Base-by-base conservation (phyloP, 2,113 vertebrate genomes). In the Menidia beryllina region DNA sequence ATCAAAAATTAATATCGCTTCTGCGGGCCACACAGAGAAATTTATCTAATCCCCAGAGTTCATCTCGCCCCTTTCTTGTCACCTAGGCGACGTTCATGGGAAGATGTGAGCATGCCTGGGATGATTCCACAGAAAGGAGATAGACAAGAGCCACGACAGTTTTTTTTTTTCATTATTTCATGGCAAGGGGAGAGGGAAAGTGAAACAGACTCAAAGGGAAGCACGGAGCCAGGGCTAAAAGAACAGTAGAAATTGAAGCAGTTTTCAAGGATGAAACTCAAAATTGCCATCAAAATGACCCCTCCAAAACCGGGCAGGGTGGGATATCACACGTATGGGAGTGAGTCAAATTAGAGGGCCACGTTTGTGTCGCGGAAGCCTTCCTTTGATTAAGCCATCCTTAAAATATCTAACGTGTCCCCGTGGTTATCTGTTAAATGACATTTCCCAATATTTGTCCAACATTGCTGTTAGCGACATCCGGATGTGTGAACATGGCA, bases 1-100 rank as follows among this genome's bases (percentile, higher is more conserved):
- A 92, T 93, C 82, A 92, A 93, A 93, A 87, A 93, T 92, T 89
- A 72, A 93, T 92, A 78, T 38, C 20, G 59, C 77, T 79, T 90
- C 83, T 20, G 47, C 53, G 62, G 90, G 85, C 88, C 88, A 81
- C 75, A 88, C 69, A 41, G 76, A 84, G 88, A 92, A 89, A 92
- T 87, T 45, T 85, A 90, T 91, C 91, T 89, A 85, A 90, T 84
- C 83, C 75, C 72, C n/a, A 67, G 72, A 88, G 89, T 91, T 89
- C 85, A 89, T 85, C 83, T 85, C 10, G 75, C 82, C 86, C 70
- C 63, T 72, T n/a, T n/a, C 61, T 78, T 81, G 82, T 90, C 85
- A 86, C 91, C 83, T 75, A 79, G 84, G 76, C 27, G 83, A 89
- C 80, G 81, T 81, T 76, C 86, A 66, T 71, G 48, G 49, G 77